Conservation (phyloP, 2,797 vertebrate species). For the Tinamus major region DNA sequence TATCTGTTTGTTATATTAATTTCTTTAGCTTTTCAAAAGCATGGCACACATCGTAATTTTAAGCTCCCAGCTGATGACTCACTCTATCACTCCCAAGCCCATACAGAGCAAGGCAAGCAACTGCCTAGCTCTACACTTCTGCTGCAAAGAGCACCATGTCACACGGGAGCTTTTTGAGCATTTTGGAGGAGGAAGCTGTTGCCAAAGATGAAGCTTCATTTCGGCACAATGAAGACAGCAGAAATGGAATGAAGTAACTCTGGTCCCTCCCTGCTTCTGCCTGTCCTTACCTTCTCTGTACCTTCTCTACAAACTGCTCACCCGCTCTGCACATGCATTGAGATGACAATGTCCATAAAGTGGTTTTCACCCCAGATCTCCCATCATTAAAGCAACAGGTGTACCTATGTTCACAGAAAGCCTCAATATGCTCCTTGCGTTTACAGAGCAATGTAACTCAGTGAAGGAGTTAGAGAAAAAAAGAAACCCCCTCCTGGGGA, state of each 20-base stretch:
- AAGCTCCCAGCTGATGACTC: slow-evolving; percentile 39
- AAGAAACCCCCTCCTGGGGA: neutral
- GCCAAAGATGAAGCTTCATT: neutral
- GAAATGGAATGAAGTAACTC: neutral
- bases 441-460: neutral
- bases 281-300: neutral
- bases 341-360: neutral
- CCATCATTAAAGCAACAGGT: neutral
- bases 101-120: slow-evolving; percentile 30
- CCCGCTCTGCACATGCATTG: neutral
- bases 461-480: accelerated
- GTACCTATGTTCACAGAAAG: neutral
- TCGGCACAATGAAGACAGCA: neutral
- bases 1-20: slow-evolving; percentile 43
- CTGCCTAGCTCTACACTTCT: neutral
- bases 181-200: neutral
- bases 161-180: neutral
- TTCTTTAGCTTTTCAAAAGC: slow-evolving; percentile 40
- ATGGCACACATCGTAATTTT: slow-evolving; percentile 11
- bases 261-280: accelerated
- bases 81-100: slow-evolving; percentile 26
- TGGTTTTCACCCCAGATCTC: neutral
- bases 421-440: neutral
- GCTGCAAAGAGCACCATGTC: neutral
- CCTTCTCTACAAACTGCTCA: accelerated